Evolutionary conservation across 2,888 invertebrate genomes (phyloP).

Genomic region (Hypsopygia costalis): DNA sequence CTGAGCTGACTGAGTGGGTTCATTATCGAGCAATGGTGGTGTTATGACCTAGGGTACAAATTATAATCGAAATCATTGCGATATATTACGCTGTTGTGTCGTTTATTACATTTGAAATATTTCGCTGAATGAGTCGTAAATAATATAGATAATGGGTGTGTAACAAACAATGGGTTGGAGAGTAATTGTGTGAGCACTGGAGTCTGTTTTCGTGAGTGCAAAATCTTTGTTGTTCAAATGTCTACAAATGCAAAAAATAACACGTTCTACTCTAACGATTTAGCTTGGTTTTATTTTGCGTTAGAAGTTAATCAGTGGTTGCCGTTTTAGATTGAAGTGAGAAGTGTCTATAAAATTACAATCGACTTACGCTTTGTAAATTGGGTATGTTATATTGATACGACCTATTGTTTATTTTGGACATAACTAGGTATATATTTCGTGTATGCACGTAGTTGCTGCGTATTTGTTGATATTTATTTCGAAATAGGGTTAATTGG

Average conservation of each 20-base stretch:
- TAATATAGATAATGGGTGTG: conserved; percentile 14
- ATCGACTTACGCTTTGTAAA: too few species aligned
- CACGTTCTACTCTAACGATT: conserved; percentile 37
- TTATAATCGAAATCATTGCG: conserved; percentile 28
- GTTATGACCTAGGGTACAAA: conserved; percentile 47
- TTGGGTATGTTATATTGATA: background rate
- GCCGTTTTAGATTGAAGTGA: conserved; percentile 9
- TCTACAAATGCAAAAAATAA: conserved; percentile 55
- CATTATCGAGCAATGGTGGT: conserved; percentile 64
- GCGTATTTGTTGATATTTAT: too few species aligned
- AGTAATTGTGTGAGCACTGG: conserved; percentile 37
- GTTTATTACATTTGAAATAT: conserved; percentile 21
- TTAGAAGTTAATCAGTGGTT: conserved; percentile 7
- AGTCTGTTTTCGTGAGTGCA: conserved; percentile 58
- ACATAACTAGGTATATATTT: too few species aligned
- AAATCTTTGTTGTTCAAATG: conserved; percentile 63
- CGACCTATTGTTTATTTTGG: conserved; percentile 49
- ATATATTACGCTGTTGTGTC: conserved; percentile 24
- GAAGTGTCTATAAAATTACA: background rate
- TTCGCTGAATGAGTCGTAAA: conserved; percentile 21
- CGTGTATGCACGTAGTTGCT: too few species aligned
- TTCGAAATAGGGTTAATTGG: too few species aligned
- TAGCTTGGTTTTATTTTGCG: conserved; percentile 19
- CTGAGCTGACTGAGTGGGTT: too few species aligned
- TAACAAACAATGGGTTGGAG: conserved; percentile 23